Percentiles rank a stretch among this genome's conserved stretches.
Evolutionary conservation across 2,888 invertebrate genomes (phyloP).

Genomic region (Cataglyphis livida): DNA sequence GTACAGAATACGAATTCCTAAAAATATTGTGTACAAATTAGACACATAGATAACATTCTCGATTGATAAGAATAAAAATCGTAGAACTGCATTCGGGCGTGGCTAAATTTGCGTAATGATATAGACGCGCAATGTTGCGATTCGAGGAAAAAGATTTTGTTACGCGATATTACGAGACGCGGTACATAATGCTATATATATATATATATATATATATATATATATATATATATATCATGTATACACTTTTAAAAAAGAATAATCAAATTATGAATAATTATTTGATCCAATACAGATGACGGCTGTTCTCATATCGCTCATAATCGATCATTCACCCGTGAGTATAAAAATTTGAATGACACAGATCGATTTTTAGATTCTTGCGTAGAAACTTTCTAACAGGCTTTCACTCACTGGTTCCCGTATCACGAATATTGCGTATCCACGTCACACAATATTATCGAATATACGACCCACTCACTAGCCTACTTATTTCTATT

Average conservation of each 20-base stretch:
- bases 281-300: neutral
- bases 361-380: slow-evolving; percentile 39
- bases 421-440: slow-evolving; percentile 13
- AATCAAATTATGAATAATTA: slow-evolving; percentile 26
- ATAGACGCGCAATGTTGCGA: neutral
- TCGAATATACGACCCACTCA: slow-evolving; percentile 15
- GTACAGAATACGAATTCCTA: slow-evolving; percentile 92
- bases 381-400: slow-evolving; percentile 49
- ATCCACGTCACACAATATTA: slow-evolving; percentile 20
- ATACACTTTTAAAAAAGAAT: slow-evolving; percentile 14
- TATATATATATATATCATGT: too few relatives aligned
- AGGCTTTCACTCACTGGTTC: slow-evolving; percentile 49
- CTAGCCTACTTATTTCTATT: neutral
- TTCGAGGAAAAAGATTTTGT: neutral
- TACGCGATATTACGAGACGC: neutral
- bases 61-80: neutral
- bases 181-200: slow-evolving; percentile 5
- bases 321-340: slow-evolving; percentile 45
- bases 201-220: neutral
- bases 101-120: neutral
- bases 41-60: neutral
- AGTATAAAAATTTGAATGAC: slow-evolving; percentile 27
- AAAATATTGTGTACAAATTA: slow-evolving; percentile 57
- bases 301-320: neutral
- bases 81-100: neutral